These are phyloP conservation scores for Euglossa dilemma DNA, from an alignment of 1,140 invertebrate genomes.

Conservation along the genomic window DNA sequence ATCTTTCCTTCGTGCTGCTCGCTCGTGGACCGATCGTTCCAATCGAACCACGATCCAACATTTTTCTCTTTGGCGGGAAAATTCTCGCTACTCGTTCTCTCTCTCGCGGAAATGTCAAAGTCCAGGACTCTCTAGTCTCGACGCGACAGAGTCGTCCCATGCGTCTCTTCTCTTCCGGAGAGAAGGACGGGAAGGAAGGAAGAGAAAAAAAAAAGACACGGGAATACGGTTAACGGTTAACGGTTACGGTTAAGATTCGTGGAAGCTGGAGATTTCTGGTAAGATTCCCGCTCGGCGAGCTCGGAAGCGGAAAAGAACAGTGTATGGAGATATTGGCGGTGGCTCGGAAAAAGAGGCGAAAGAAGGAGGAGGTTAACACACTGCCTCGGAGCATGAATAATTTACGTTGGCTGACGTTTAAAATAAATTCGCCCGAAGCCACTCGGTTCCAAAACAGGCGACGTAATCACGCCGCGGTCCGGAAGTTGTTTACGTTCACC, in stretches of 20 bases:
- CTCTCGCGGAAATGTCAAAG: neutral
- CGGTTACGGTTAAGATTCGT: neutral
- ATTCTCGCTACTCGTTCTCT: neutral
- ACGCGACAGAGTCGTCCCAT: no score
- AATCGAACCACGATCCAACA: no score
- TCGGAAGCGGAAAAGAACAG: neutral
- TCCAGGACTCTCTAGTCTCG: neutral
- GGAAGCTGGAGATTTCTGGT: neutral
- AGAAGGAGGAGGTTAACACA: slow-evolving; percentile 49
- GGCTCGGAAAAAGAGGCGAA: slow-evolving; percentile 5
- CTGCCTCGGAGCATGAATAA: slow-evolving; percentile 67
- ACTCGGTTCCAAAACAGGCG: slow-evolving; percentile 28
- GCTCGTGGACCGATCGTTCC: no score
- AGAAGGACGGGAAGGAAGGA: neutral
- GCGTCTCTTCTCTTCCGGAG: neutral
- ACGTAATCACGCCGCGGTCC: slow-evolving; percentile 56
- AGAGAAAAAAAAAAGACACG: no score
- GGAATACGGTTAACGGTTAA: no score
- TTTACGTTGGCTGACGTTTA: slow-evolving; percentile 65
- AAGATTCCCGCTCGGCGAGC: neutral
- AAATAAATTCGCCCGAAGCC: slow-evolving; percentile 63
- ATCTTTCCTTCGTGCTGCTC: neutral
- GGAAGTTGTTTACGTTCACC: slow-evolving; percentile 67
- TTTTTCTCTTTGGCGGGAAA: slow-evolving; percentile 29
- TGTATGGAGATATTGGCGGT: neutral